A percentile compares a stretch with the other conserved stretches of the same genome.
Conservation (phyloP, 2,797 vertebrate species). For the Sebastes miniatus region DNA sequence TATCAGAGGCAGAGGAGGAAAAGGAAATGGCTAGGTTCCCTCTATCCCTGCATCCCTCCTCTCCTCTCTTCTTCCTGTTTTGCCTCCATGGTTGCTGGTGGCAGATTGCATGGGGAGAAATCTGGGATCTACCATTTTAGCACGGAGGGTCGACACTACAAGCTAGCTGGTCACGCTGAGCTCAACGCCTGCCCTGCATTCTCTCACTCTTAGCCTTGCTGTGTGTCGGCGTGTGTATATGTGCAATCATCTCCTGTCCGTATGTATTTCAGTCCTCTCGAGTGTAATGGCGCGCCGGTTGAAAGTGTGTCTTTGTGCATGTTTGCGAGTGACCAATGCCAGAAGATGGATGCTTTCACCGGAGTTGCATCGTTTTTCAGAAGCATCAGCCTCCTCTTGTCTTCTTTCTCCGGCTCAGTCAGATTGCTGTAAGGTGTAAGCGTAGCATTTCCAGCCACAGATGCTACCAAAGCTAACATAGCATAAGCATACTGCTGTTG, state of each 20-base stretch:
- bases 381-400: constrained; percentile 20
- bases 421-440: constrained; percentile 14
- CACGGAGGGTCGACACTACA: constrained; percentile 52
- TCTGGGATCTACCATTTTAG: constrained; percentile 78
- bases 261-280: not conserved
- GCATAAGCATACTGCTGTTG: constrained; percentile 1
- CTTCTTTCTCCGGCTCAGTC: constrained; percentile 13
- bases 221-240: not conserved
- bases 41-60: constrained; percentile 47
- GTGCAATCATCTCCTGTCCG: not conserved
- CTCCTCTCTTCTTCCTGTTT: constrained; percentile 61
- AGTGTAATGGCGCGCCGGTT: not conserved
- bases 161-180: constrained; percentile 64
- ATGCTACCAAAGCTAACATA: constrained; percentile 25
- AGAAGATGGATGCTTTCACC: constrained; percentile 63
- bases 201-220: constrained; percentile 39
- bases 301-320: constrained; percentile 19
- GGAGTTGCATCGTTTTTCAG: constrained; percentile 45
- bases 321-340: constrained; percentile 17
- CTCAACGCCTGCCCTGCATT: constrained; percentile 36
- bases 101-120: constrained; percentile 61
- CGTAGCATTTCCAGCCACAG: not conserved
- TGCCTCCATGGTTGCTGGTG: constrained; percentile 68
- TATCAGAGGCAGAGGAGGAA: constrained; percentile 5
- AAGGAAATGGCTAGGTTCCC: constrained; percentile 17